Percentiles rank a stretch among this genome's conserved stretches.
Conservation (phyloP, 2,888 invertebrate genomes). For the Dolichomitus sp. region DNA sequence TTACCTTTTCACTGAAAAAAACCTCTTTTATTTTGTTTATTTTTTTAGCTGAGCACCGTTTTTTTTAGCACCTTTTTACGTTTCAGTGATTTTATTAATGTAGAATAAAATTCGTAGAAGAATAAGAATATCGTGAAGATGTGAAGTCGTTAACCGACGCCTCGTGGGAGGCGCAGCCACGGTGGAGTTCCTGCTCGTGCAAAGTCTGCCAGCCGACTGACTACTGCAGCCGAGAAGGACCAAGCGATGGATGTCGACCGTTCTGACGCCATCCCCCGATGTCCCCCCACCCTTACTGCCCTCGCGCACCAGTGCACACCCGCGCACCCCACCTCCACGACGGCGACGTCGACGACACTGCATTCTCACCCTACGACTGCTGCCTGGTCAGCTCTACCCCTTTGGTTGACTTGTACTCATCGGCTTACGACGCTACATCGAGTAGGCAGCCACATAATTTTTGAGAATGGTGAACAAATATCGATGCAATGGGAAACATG, state of each 20-base stretch:
- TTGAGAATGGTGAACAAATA: background rate
- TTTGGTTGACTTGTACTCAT: conserved; percentile 2
- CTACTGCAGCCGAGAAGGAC: conserved; percentile 68
- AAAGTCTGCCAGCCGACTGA: conserved; percentile 77
- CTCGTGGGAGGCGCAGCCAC: conserved; percentile 60
- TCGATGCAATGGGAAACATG: background rate
- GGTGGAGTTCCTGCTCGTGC: conserved; percentile 56
- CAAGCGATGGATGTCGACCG: conserved; percentile 70
- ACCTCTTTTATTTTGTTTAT: background rate
- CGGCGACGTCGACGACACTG: conserved; percentile 24
- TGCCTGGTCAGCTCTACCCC: conserved; percentile 27
- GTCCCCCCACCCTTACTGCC: conserved; percentile 27
- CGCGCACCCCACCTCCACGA: conserved; percentile 62
- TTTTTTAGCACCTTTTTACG: conserved; percentile 3
- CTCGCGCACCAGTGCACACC: conserved; percentile 41
- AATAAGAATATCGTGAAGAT: conserved; percentile 4
- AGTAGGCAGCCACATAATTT: conserved; percentile 6
- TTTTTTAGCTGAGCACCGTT: background rate
- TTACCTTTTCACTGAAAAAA: background rate
- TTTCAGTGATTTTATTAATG: background rate
- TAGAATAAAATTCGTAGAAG: background rate
- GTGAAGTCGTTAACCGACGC: conserved; percentile 55
- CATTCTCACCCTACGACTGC: conserved; percentile 45
- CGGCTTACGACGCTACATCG: background rate
- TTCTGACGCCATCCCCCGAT: conserved; percentile 67